phyloP scores from a whole-genome alignment of 2,797 vertebrate genomes.

The Catharus ustulatus region DNA sequence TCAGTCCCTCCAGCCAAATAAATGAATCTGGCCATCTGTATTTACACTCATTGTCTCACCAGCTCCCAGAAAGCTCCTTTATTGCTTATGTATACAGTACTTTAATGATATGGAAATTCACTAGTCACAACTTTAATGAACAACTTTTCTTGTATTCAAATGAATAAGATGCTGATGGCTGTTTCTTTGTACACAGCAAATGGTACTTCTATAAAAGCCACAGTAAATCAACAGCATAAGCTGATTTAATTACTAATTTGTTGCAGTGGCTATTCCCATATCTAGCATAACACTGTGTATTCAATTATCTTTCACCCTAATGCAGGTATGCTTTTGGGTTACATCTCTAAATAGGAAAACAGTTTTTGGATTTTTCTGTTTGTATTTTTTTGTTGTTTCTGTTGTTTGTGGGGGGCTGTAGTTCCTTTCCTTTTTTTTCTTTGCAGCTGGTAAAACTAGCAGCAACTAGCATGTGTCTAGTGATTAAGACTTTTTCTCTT shows the following conservation, averaged over 20 bases:
- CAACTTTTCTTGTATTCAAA: constrained; percentile 64
- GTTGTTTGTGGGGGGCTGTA: not conserved
- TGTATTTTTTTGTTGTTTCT: not conserved
- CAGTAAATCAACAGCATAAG: constrained; percentile 47
- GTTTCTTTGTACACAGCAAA: constrained; percentile 63
- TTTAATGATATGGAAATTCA: constrained; percentile 69
- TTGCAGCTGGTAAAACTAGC: constrained; percentile 66
- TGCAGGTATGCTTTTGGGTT: constrained; percentile 1
- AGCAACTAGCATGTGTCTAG: constrained; percentile 63
- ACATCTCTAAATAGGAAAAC: not conserved
- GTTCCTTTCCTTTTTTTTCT: not conserved
- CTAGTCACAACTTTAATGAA: constrained; percentile 61
- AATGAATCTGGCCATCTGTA: constrained; percentile 50
- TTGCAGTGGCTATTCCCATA: constrained; percentile 43
- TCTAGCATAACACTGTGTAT: constrained; percentile 20
- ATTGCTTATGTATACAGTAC: constrained; percentile 53
- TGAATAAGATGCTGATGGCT: constrained; percentile 60
- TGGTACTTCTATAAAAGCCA: constrained; percentile 50
- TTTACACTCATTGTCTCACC: constrained; percentile 26
- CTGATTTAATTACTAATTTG: constrained; percentile 60
- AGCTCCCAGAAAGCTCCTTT: constrained; percentile 35
- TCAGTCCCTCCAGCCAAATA: not conserved
- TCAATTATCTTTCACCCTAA: constrained; percentile 51
- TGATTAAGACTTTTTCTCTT: constrained; percentile 73
- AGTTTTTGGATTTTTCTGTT: not conserved